These are phyloP conservation scores for Centropristis striata DNA, from an alignment of 2,113 vertebrate species.

Conservation along the genomic window DNA sequence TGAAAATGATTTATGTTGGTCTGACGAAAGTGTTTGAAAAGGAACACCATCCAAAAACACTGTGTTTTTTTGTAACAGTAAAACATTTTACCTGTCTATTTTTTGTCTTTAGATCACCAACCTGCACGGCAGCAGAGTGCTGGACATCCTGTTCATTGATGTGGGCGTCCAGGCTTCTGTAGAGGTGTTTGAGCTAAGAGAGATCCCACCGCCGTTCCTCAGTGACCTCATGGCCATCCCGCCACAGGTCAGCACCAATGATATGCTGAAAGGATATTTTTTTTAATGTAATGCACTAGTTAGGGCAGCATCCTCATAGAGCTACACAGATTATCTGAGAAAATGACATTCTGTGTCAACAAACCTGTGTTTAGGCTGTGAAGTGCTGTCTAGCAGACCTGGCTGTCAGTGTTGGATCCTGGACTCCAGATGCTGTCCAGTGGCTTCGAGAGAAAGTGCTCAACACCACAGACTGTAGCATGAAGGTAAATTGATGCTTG, in stretches of 20 bases:
- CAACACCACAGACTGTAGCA: conserved; percentile 91
- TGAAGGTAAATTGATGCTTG: conserved; percentile 87
- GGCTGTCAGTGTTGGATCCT: conserved; percentile 91
- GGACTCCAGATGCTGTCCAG: conserved; percentile 96
- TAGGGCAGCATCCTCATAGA: not conserved
- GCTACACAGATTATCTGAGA: not conserved
- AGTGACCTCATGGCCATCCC: conserved; percentile 90
- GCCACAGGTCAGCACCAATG: conserved; percentile 89
- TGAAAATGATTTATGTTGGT: not conserved
- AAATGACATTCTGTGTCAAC: conserved; percentile 70
- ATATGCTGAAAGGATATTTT: not conserved
- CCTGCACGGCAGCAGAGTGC: conserved; percentile 92
- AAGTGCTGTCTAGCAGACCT: conserved; percentile 95
- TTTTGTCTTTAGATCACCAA: conserved; percentile 89
- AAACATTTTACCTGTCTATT: conserved; percentile 12
- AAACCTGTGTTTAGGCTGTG: conserved; percentile 86
- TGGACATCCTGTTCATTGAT: conserved; percentile 94
- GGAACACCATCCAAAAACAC: too few species aligned
- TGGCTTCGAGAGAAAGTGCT: conserved; percentile 93
- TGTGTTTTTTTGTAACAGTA: too few species aligned
- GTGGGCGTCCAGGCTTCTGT: conserved; percentile 91
- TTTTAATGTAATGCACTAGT: not conserved
- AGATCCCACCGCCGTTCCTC: conserved; percentile 91
- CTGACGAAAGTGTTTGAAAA: not conserved
- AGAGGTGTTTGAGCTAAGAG: conserved; percentile 93